A percentile compares a stretch with the other conserved stretches of the same genome.
Conservation (phyloP, 1,140 invertebrate species). For the fruit fly (Drosophila melanogaster) region Release_6_plus_ISO1_MT NT_033779.5:5948501-5949000, state of each 20-base stretch:
- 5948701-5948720: slow-evolving; percentile 56
- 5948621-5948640: slow-evolving; percentile 66
- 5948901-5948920: no score
- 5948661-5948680: slow-evolving; percentile 45
- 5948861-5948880: no score
- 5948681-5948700: slow-evolving; percentile 67
- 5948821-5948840: slow-evolving; percentile 43
- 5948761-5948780: slow-evolving; percentile 30
- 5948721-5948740: slow-evolving; percentile 43
- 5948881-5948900: no score
- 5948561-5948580: slow-evolving; percentile 34
- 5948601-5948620: slow-evolving; percentile 57
- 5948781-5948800: slow-evolving; percentile 28
- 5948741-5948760: slow-evolving; percentile 3
- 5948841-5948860: slow-evolving; percentile 5
- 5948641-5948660: slow-evolving; percentile 60
- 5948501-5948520: slow-evolving; percentile 25
- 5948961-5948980: no score
- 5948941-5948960: no score
- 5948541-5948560: slow-evolving; percentile 67
- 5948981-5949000: no score
- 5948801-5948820: slow-evolving; percentile 11
- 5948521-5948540: slow-evolving; percentile 31
- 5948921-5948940: no score
- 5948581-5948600: slow-evolving; percentile 54